Base-by-base conservation (phyloP, 1,140 invertebrate species). In the Anastrepha ludens region DNA sequence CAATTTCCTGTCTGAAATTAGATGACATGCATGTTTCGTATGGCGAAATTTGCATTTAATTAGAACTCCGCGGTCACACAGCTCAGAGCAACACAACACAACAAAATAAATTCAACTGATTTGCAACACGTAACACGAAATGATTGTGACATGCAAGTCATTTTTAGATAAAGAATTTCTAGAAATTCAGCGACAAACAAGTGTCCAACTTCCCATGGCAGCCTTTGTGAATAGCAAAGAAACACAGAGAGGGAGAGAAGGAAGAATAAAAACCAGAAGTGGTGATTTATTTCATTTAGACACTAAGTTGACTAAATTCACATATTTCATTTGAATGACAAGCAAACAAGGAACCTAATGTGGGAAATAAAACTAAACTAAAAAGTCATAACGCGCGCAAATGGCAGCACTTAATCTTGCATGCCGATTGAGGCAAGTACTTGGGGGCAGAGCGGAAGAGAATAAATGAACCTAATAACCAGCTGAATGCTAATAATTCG, bases 1-100 rank as follows among this genome's bases (percentile, higher is more conserved):
- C 67, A 74, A 74, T 74, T 74, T 74, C 67, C 67, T 74, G 39
- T 74, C 13, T 74, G 67, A 47, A 74, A 74, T 74, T 9, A 17
- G 39, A 74, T 74, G 67, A 47, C 67, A 47, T 74, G 67, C 67
- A 74, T 39, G 17, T 44, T 44, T 74, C 41, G 29, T 74, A 47
- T 41, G 41, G 44, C 44, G 17, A 74, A 74, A 74, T 74, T 74
- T 44, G 41, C 39, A 74, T 74, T 74, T 74, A 74, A 74, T 74
- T 74, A 74, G 67, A 74, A 44, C 17, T 44, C 41, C 15, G 15
- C 67, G 2, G 39, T 17, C 7, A n/a, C 67, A 47, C 67, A n/a
- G 2, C 13, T 47, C 67, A 74, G 13, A 44, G 11, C 11, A 5
- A 2, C 29, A 15, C 39, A 41, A 44, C n/a, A 41, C 67, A 44